phyloP scores from a whole-genome alignment of 2,113 vertebrate species.

The Indicator indicator region DNA sequence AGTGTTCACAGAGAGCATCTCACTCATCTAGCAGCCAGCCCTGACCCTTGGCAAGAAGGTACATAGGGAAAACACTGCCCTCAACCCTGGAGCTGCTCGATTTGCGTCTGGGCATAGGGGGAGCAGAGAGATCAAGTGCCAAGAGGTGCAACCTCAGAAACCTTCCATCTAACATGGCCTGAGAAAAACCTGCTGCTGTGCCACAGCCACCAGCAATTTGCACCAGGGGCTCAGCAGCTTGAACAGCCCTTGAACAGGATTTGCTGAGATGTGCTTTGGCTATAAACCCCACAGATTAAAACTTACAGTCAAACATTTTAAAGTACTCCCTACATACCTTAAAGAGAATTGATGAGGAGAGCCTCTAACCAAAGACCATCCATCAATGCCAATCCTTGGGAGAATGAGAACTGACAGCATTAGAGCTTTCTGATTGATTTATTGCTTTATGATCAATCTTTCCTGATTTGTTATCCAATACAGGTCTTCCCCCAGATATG shows the following conservation, averaged over 20 bases:
- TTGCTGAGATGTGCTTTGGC: not conserved
- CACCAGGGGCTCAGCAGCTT: not conserved
- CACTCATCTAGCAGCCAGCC: no score
- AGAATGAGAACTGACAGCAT: conserved; percentile 53
- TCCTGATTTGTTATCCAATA: conserved; percentile 15
- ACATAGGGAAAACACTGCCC: not conserved
- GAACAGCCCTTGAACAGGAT: not conserved
- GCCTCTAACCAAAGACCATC: not conserved
- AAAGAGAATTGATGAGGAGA: not conserved
- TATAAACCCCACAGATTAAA: not conserved
- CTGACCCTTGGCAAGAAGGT: not conserved
- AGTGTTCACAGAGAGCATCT: no score
- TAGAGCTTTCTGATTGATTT: conserved; percentile 44
- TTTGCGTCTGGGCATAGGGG: not conserved
- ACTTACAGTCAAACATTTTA: not conserved
- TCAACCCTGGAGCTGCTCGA: not conserved
- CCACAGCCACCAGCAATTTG: not conserved
- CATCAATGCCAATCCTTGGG: conserved; percentile 18
- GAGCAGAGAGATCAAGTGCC: not conserved
- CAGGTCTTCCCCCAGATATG: not conserved
- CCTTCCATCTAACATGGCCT: not conserved
- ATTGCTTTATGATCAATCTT: conserved; percentile 47
- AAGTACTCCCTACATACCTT: not conserved
- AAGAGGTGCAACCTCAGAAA: not conserved
- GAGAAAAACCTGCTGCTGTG: not conserved